These are phyloP conservation scores for Nixonia krombeini DNA, from an alignment of 1,140 invertebrate species.

Conservation along the genomic window DNA sequence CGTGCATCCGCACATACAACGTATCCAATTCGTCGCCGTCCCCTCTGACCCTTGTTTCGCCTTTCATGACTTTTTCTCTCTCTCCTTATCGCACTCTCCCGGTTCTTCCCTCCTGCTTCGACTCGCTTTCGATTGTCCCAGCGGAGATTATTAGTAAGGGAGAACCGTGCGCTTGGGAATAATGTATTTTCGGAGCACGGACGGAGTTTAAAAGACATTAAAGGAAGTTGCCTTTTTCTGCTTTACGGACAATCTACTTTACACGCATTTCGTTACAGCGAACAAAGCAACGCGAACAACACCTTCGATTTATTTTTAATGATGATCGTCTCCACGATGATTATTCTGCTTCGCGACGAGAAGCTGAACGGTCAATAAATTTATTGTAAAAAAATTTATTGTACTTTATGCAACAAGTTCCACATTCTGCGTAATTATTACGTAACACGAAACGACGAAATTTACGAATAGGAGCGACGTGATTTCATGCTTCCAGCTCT, in stretches of 20 bases:
- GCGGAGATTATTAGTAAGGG: constrained; percentile 29
- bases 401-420: no score
- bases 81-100: background rate
- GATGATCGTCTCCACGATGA: background rate
- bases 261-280: no score
- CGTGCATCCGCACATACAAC: constrained; percentile 12
- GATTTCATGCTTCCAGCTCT: constrained; percentile 26
- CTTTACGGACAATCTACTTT: no score
- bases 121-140: constrained; percentile 36
- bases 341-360: background rate
- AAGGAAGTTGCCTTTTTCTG: no score
- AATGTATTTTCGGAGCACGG: background rate
- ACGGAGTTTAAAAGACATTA: background rate
- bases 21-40: constrained; percentile 15
- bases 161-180: constrained; percentile 5
- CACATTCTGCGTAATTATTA: no score
- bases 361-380: no score
- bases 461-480: no score
- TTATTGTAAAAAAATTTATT: no score
- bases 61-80: constrained; percentile 17
- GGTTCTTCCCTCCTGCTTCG: background rate
- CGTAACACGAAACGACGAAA: constrained; percentile 16
- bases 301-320: no score
- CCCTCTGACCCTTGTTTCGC: constrained; percentile 6
- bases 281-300: no score